phyloP scores from a whole-genome alignment of 2,113 vertebrate genomes.

The Lophochroa leadbeateri region DNA sequence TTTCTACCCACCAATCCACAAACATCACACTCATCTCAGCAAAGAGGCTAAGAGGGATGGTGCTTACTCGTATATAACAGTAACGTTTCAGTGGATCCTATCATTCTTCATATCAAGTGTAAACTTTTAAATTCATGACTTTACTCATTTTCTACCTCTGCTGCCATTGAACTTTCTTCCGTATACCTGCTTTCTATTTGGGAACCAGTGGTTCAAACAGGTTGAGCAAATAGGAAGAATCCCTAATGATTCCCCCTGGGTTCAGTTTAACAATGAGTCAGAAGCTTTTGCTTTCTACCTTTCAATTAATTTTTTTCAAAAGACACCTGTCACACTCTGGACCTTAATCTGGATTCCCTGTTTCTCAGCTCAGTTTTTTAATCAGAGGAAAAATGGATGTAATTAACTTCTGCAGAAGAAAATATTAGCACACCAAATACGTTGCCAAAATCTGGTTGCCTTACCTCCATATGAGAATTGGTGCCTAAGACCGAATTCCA shows the following conservation, averaged over 20 bases:
- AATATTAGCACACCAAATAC: not conserved
- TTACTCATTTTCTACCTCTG: not conserved
- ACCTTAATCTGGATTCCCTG: not conserved
- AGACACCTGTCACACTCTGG: not conserved
- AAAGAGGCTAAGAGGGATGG: not conserved
- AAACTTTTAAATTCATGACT: not conserved
- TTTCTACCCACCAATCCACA: not conserved
- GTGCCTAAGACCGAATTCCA: not conserved
- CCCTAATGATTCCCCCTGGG: not conserved
- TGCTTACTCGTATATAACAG: not conserved
- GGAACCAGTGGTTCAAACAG: not conserved
- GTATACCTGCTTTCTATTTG: not conserved
- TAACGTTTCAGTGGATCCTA: not conserved
- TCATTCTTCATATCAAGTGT: not conserved
- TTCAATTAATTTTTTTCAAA: not conserved
- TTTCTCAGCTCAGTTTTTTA: not conserved
- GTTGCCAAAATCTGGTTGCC: not conserved
- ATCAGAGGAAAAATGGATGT: not conserved
- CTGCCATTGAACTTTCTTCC: not conserved
- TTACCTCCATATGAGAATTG: not conserved
- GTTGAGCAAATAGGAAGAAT: not conserved
- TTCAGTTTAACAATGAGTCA: not conserved
- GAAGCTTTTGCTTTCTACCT: not conserved
- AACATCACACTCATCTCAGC: not conserved
- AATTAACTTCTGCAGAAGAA: not conserved